These are phyloP conservation scores for Idaea straminata DNA, from an alignment of 2,888 invertebrate species.

Conservation along the genomic window DNA sequence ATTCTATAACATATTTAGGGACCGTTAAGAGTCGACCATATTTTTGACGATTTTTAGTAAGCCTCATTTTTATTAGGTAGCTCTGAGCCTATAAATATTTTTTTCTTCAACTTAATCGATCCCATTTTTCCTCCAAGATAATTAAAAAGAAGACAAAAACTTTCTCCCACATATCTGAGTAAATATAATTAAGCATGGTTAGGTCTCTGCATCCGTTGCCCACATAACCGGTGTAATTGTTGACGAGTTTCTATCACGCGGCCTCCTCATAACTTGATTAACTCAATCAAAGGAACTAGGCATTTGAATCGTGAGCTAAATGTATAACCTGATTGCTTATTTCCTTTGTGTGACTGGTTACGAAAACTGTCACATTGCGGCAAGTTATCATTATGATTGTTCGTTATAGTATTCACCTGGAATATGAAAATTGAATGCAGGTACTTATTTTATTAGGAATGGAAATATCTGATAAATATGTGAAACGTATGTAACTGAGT, in stretches of 20 bases:
- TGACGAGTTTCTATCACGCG: conserved; percentile 41
- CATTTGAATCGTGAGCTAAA: conserved; percentile 31
- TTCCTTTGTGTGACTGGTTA: conserved; percentile 21
- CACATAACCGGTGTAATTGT: conserved; percentile 44
- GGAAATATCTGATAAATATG: no score
- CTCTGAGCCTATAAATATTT: neutral
- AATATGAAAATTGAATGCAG: no score
- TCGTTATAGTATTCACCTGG: no score
- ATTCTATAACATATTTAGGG: neutral
- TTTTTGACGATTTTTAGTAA: no score
- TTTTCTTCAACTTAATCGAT: neutral
- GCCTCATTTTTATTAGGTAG: no score
- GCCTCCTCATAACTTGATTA: conserved; percentile 49
- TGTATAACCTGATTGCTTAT: conserved; percentile 29
- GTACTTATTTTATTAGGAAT: no score
- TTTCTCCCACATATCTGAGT: neutral
- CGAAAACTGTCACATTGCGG: conserved; percentile 1
- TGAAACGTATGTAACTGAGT: no score
- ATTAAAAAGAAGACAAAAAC: neutral
- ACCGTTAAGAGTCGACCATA: no score
- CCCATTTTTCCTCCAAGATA: neutral
- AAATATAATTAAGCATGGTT: conserved; percentile 23
- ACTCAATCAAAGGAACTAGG: conserved; percentile 36
- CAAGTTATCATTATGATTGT: neutral
- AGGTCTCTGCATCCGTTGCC: conserved; percentile 42